A percentile compares a stretch with the other conserved stretches of the same genome.
Conservation (phyloP, 2,888 invertebrate genomes). For the Sarcophaga variegata region DNA sequence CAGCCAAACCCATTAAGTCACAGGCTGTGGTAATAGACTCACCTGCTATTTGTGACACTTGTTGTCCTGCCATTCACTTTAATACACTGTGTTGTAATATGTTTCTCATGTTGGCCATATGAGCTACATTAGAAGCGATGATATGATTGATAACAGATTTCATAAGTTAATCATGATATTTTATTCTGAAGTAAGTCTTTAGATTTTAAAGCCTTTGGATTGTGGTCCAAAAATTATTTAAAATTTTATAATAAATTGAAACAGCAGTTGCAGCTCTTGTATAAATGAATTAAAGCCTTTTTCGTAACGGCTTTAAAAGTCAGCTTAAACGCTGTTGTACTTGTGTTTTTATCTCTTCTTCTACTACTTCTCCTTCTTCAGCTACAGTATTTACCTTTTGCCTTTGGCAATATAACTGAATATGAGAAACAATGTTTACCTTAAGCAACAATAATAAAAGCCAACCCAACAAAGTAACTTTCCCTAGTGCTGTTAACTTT, state of each 20-base stretch:
- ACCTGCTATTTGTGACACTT: conserved; percentile 43
- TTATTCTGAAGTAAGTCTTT: too few relatives aligned
- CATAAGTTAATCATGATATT: too few relatives aligned
- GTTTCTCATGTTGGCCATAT: not conserved
- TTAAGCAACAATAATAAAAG: conserved; percentile 14
- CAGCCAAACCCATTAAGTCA: not conserved
- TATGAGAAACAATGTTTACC: conserved; percentile 21
- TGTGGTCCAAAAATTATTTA: too few relatives aligned
- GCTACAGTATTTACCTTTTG: conserved; percentile 35
- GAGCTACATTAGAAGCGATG: too few relatives aligned
- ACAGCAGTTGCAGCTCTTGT: too few relatives aligned
- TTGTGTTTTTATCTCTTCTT: not conserved
- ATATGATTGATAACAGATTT: too few relatives aligned
- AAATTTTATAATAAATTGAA: too few relatives aligned
- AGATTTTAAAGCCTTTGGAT: too few relatives aligned
- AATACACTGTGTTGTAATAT: conserved; percentile 2
- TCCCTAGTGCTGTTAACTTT: not conserved
- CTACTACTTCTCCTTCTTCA: not conserved
- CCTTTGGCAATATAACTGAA: conserved; percentile 24
- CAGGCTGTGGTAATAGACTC: not conserved
- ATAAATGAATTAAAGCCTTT: too few relatives aligned
- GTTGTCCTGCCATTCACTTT: conserved; percentile 24
- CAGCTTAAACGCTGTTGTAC: not conserved
- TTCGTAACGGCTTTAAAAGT: not conserved
- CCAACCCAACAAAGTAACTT: conserved; percentile 2